Evolutionary conservation across 2,797 vertebrate species (phyloP), one percentile per base, ranked within the genome.

Genomic region (Vespertilio murinus): DNA sequence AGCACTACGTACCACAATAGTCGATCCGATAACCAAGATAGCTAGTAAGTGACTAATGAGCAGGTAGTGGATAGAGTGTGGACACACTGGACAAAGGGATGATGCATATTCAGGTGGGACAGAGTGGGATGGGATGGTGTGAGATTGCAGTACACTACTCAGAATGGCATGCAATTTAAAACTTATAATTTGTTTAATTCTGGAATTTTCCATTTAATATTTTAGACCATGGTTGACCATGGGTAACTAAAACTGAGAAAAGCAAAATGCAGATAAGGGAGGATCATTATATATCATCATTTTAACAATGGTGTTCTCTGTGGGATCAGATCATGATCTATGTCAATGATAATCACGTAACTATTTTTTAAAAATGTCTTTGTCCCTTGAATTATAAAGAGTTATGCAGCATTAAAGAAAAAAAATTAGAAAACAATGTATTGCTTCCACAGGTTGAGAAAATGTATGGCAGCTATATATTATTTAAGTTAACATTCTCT

Each of bases 381-480:
- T 82, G n/a, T 82, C 9, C 59, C 56, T 45, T 90, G 38, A 96
- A 92, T 73, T 91, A 86, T 65, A 85, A 94, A 84, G 33, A 49
- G 8, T 49, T 94, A 89, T 56, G 79, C 6, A 86, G 69, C 69
- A 88, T 79, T 90, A 33, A 84, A 52, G 69, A 25, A 92, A 70
- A 90, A 94, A 96, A 93, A 22, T 92, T 54, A 90, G 35, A 89
- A 93, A 93, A 77, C 17, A 84, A 88, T 17, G 25, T 90, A 56
- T 0, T 93, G 28, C 20, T 80, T 84, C 88, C 49, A 82, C 0
- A 85, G 47, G 20, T 2, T 88, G 45, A 96, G 49, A 95, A 95
- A 94, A 86, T n/a, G 78, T 47, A 86, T 28, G 33, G 35, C n/a
- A 80, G 20, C 42, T 88, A 35, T 17, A 45, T 13, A 52, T 42